Percentiles rank a stretch among this genome's conserved stretches.
Evolutionary conservation across 2,797 vertebrate genomes (phyloP).

Genomic region (Lepilemur ruficaudatus): DNA sequence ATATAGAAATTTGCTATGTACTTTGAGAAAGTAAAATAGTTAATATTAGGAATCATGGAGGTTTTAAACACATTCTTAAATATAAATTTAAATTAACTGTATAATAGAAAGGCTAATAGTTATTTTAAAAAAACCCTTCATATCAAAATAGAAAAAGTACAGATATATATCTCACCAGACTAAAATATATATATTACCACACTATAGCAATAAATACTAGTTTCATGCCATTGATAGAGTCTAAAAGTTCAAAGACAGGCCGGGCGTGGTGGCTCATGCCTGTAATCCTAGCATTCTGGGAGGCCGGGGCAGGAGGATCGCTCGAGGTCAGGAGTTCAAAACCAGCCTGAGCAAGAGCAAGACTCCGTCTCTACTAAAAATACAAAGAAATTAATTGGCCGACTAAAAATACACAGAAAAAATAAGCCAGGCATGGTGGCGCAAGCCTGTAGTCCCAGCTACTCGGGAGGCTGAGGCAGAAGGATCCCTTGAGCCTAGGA

Average conservation of each 20-base stretch:
- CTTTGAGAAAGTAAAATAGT: neutral
- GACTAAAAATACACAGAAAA: no score
- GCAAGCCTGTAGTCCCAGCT: no score
- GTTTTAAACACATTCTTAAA: neutral
- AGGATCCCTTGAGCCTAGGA: no score
- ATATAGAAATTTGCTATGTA: neutral
- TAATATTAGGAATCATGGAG: neutral
- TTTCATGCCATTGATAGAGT: neutral
- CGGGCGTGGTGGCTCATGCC: no score
- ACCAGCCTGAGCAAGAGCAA: no score
- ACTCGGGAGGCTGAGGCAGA: no score
- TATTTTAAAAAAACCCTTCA: neutral
- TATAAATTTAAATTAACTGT: neutral
- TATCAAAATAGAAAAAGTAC: neutral
- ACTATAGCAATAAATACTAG: neutral
- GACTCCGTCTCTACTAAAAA: no score
- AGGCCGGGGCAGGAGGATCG: no score
- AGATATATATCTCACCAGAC: neutral
- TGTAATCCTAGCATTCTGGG: no score
- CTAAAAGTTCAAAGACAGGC: constrained; percentile 20
- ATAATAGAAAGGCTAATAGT: neutral
- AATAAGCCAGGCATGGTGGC: no score
- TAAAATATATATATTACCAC: neutral
- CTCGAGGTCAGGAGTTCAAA: no score
- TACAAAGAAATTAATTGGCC: no score